Conservation (phyloP, 2,888 invertebrate genomes). For the Hypselothyrea guttata region DNA sequence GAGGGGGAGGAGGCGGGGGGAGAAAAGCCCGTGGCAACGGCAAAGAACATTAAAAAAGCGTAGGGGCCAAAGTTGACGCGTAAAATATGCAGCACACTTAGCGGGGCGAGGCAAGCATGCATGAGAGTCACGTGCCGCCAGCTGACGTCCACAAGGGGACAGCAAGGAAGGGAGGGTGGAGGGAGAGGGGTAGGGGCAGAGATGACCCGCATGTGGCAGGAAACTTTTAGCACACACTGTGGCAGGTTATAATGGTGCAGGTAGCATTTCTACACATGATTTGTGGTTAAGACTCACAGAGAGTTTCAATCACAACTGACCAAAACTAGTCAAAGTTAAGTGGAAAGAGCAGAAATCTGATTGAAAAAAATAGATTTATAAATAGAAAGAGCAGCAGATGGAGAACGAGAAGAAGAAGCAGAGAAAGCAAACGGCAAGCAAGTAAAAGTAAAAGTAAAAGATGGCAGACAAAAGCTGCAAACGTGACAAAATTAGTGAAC, state of each 20-base stretch:
- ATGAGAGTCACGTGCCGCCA: constrained; percentile 64
- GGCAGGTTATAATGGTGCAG: too few relatives aligned
- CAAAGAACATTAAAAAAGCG: constrained; percentile 20
- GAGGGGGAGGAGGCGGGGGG: constrained; percentile 7
- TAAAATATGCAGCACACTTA: constrained; percentile 66
- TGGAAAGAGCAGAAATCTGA: neutral
- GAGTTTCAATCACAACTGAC: constrained; percentile 42
- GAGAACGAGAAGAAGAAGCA: constrained; percentile 12
- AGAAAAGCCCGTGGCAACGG: constrained; percentile 2
- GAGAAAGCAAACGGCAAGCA: too few relatives aligned
- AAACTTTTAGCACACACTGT: neutral
- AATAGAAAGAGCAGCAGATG: constrained; percentile 2
- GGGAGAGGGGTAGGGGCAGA: neutral
- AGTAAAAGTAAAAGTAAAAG: constrained; percentile 52
- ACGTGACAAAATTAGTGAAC: constrained; percentile 79
- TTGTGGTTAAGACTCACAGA: neutral
- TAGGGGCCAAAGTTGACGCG: constrained; percentile 42
- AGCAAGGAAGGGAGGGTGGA: neutral
- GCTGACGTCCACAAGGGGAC: constrained; percentile 24
- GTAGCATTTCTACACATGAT: constrained; percentile 1
- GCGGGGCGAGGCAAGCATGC: constrained; percentile 38
- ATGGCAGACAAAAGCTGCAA: constrained; percentile 68
- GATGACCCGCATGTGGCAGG: neutral
- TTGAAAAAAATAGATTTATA: constrained; percentile 12
- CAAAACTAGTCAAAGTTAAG: constrained; percentile 37